Percentiles rank a stretch among this genome's conserved stretches.
Evolutionary conservation across 2,888 invertebrate genomes (phyloP).

Genomic region (Andrena marginata): DNA sequence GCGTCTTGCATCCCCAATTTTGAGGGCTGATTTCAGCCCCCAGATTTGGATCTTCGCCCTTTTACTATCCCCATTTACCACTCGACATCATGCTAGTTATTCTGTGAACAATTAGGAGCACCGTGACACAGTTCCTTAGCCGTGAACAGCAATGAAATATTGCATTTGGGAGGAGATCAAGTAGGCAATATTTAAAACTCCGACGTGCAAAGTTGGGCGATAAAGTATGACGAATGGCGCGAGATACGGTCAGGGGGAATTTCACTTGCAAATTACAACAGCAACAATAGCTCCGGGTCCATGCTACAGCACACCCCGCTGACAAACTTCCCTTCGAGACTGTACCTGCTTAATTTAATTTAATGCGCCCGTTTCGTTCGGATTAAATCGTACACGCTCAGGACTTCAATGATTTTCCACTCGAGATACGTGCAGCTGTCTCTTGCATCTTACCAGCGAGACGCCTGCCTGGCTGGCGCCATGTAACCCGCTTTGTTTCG

Average conservation of each 20-base stretch:
- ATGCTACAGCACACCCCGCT: conserved; percentile 9
- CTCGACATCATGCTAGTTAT: background rate
- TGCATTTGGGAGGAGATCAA: background rate
- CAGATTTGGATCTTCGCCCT: background rate
- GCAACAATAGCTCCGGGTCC: conserved; percentile 25
- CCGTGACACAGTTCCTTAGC: background rate
- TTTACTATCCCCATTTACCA: background rate
- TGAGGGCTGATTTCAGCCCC: no score
- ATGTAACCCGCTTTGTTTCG: conserved; percentile 68
- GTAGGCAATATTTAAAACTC: conserved; percentile 34
- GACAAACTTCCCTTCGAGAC: background rate
- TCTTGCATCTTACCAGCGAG: conserved; percentile 48
- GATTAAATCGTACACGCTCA: conserved; percentile 22
- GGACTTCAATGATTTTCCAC: conserved; percentile 46
- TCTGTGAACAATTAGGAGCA: background rate
- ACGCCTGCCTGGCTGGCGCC: conserved; percentile 13
- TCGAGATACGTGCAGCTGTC: conserved; percentile 37
- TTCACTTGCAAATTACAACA: conserved; percentile 47
- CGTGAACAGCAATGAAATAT: conserved; percentile 3
- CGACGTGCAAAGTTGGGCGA: conserved; percentile 33
- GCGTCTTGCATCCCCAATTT: no score
- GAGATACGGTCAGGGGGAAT: conserved; percentile 40
- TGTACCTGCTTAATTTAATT: conserved; percentile 13
- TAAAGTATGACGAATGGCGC: conserved; percentile 46
- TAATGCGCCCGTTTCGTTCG: conserved; percentile 1